Percentiles rank a stretch among this genome's conserved stretches.
Evolutionary conservation across 1,140 invertebrate species (phyloP).

Genomic region (Cherax quadricarinatus): DNA sequence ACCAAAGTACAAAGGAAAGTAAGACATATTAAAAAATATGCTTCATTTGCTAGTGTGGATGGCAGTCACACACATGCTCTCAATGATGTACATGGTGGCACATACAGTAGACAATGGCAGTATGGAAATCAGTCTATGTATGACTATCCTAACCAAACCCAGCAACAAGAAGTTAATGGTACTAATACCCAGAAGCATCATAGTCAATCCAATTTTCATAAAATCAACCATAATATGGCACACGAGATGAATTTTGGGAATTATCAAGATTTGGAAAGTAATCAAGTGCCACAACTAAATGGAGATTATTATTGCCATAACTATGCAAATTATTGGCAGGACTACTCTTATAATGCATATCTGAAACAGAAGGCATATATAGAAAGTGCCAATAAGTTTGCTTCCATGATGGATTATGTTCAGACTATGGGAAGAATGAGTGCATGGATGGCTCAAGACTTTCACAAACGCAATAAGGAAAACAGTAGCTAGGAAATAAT

Average conservation of each 20-base stretch:
- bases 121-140: neutral
- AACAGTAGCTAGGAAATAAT: neutral
- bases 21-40: neutral
- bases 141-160: neutral
- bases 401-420: conserved; percentile 66
- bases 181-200: neutral
- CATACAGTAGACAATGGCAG: neutral
- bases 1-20: neutral
- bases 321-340: neutral
- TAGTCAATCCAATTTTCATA: neutral
- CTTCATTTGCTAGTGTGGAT: neutral
- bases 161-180: neutral
- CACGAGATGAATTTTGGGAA: neutral
- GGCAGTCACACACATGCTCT: neutral
- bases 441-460: conserved; percentile 46
- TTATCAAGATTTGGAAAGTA: neutral
- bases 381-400: conserved; percentile 51
- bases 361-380: conserved; percentile 8
- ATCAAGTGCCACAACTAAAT: neutral
- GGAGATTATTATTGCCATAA: neutral
- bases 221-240: neutral
- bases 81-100: neutral
- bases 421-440: conserved; percentile 57
- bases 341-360: neutral
- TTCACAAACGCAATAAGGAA: conserved; percentile 8